These are phyloP conservation scores for Aspidiotus destructor DNA, from an alignment of 2,888 invertebrate genomes.

Conservation along the genomic window DNA sequence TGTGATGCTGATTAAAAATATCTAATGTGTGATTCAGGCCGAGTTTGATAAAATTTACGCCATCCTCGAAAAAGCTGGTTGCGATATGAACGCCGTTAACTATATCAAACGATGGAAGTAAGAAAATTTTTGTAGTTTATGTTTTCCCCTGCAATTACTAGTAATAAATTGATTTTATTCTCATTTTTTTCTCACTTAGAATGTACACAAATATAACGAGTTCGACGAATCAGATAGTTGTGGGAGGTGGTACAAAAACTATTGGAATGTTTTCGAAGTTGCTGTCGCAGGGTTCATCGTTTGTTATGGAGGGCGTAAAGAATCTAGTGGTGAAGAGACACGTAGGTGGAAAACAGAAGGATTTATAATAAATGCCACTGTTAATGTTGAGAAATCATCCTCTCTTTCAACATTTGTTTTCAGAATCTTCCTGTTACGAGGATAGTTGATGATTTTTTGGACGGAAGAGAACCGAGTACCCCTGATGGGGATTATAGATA, in stretches of 20 bases:
- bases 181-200: slow-evolving; percentile 5
- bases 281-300: slow-evolving; percentile 91
- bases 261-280: slow-evolving; percentile 97
- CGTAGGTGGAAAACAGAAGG: slow-evolving; percentile 49
- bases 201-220: slow-evolving; percentile 54
- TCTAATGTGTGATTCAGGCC: slow-evolving; percentile 41
- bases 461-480: slow-evolving; percentile 58
- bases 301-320: slow-evolving; percentile 99
- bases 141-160: background rate
- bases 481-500: slow-evolving; percentile 75
- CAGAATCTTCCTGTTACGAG: slow-evolving; percentile 90
- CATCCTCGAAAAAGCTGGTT: slow-evolving; percentile 68
- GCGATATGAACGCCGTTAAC: slow-evolving; percentile 73
- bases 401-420: slow-evolving; percentile 35
- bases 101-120: slow-evolving; percentile 90
- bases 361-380: no score
- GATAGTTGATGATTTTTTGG: slow-evolving; percentile 82
- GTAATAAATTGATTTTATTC: background rate
- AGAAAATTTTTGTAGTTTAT: slow-evolving; percentile 39
- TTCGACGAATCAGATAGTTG: slow-evolving; percentile 61
- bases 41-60: slow-evolving; percentile 76
- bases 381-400: background rate
- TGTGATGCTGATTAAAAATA: background rate
- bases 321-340: slow-evolving; percentile 97
- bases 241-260: slow-evolving; percentile 81